phyloP scores from a whole-genome alignment of 1,140 invertebrate genomes.

The Trachelipus rathkii region DNA sequence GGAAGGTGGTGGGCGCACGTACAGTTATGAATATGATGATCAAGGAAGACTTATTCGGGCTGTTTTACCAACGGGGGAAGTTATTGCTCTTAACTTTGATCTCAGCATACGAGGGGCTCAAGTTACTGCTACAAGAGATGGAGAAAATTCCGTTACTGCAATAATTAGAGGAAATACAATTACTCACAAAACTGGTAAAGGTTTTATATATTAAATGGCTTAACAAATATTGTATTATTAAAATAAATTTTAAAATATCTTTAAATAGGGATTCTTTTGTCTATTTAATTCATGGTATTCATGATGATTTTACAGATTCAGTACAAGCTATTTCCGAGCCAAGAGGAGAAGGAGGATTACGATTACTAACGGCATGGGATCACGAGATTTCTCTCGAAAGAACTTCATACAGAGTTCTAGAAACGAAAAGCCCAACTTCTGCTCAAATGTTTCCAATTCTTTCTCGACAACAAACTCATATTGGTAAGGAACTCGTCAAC shows the following conservation, averaged over 20 bases:
- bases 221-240: too few species aligned
- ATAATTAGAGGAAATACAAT: slow-evolving; percentile 83
- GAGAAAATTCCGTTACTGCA: slow-evolving; percentile 72
- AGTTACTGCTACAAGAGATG: slow-evolving; percentile 78
- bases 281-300: neutral
- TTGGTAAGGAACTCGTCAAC: slow-evolving; percentile 83
- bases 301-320: neutral
- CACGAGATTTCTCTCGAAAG: slow-evolving; percentile 24
- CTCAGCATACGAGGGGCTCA: slow-evolving; percentile 80
- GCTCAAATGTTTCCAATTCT: slow-evolving; percentile 86
- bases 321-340: slow-evolving; percentile 5
- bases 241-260: too few species aligned
- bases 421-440: slow-evolving; percentile 48
- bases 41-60: slow-evolving; percentile 84
- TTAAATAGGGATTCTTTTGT: too few species aligned
- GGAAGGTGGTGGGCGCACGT: slow-evolving; percentile 83
- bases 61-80: slow-evolving; percentile 85
- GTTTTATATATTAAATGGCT: too few species aligned
- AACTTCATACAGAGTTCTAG: slow-evolving; percentile 22
- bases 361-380: slow-evolving; percentile 20
- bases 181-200: slow-evolving; percentile 49
- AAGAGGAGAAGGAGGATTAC: slow-evolving; percentile 18
- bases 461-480: slow-evolving; percentile 79
- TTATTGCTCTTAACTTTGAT: slow-evolving; percentile 78
- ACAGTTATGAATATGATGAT: slow-evolving; percentile 91